These are phyloP conservation scores for Cephalopholis sonnerati DNA, from an alignment of 2,113 vertebrate genomes.

Conservation along the genomic window DNA sequence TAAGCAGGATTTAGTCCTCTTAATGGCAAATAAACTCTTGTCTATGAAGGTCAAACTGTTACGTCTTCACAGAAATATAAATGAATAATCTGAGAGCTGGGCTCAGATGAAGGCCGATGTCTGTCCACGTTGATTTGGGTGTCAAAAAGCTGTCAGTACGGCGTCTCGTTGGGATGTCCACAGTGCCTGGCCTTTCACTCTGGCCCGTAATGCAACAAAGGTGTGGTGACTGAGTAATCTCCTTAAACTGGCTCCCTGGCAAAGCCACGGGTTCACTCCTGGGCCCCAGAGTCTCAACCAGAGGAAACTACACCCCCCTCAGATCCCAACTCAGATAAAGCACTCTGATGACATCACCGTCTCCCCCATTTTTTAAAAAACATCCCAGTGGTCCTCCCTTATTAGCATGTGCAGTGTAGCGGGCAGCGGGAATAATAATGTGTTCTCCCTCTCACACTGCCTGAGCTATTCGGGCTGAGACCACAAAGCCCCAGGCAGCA, in stretches of 20 bases:
- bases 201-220: constrained; percentile 80
- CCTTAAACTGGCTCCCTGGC: constrained; percentile 74
- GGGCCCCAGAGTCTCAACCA: constrained; percentile 66
- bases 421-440: constrained; percentile 75
- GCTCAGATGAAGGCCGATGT: constrained; percentile 13
- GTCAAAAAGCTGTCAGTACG: constrained; percentile 54
- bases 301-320: constrained; percentile 68
- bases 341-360: constrained; percentile 79
- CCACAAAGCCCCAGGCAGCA: constrained; percentile 66
- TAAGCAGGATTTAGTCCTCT: background rate
- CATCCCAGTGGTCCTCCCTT: constrained; percentile 72
- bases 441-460: constrained; percentile 68
- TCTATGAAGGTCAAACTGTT: background rate
- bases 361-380: constrained; percentile 31
- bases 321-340: constrained; percentile 77
- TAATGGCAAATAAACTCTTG: background rate
- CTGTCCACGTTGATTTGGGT: constrained; percentile 33
- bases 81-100: background rate
- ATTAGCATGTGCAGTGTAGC: constrained; percentile 80
- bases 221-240: constrained; percentile 79
- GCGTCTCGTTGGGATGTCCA: constrained; percentile 63
- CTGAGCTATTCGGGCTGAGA: constrained; percentile 68
- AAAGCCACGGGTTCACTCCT: constrained; percentile 63
- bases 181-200: constrained; percentile 66
- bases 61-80: background rate